phyloP scores from a whole-genome alignment of 2,113 vertebrate genomes.

The Labrus mixtus region DNA sequence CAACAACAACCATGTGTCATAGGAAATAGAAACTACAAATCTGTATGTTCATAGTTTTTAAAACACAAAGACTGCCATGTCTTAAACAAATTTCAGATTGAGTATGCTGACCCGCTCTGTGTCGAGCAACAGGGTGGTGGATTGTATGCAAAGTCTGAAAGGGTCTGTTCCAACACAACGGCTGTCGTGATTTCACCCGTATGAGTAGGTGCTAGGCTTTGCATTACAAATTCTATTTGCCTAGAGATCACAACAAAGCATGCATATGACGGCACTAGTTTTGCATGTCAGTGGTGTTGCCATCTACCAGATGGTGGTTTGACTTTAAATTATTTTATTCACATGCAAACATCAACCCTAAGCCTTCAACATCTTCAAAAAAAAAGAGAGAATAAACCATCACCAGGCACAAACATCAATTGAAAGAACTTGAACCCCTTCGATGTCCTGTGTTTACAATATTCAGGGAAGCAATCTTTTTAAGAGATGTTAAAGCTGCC shows the following conservation, averaged over 20 bases:
- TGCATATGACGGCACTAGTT: conserved; percentile 37
- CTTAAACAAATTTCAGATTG: conserved; percentile 21
- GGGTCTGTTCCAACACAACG: conserved; percentile 4
- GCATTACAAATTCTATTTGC: conserved; percentile 66
- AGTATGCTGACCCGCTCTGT: neutral
- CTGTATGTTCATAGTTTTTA: neutral
- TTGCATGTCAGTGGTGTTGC: conserved; percentile 65
- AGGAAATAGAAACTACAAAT: neutral
- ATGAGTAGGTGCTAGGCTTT: conserved; percentile 49
- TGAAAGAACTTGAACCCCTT: conserved; percentile 11
- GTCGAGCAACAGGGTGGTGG: conserved; percentile 14
- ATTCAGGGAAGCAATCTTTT: conserved; percentile 35
- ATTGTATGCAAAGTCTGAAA: conserved; percentile 52
- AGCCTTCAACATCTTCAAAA: conserved; percentile 5
- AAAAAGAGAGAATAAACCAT: conserved; percentile 22
- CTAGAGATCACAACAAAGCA: conserved; percentile 48
- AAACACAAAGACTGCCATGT: conserved; percentile 13
- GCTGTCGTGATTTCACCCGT: conserved; percentile 42
- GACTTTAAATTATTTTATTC: conserved; percentile 44
- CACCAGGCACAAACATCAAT: conserved; percentile 5
- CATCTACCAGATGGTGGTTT: conserved; percentile 43
- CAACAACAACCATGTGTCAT: neutral
- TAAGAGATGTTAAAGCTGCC: conserved; percentile 14
- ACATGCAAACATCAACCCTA: conserved; percentile 50
- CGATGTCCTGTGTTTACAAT: conserved; percentile 32